Evolutionary conservation across 2,888 invertebrate species (phyloP), one percentile per base, ranked within the genome.

Genomic region (Calameuta filiformis): DNA sequence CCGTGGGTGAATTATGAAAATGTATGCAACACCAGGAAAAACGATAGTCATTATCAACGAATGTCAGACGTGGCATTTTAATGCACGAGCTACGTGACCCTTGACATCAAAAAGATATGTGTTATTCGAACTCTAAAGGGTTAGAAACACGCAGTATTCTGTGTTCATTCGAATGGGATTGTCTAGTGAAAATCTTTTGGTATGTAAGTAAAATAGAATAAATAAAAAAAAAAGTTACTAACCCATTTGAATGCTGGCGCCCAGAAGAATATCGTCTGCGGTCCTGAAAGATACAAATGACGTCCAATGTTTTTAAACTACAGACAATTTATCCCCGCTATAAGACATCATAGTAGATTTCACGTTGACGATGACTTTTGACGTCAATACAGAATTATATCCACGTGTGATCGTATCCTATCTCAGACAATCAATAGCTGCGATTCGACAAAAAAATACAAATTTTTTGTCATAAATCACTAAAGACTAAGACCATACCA

Each of bases 231-330:
- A 12, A 35, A 35, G 77, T 81, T 82, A 93, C 94, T 94, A 94
- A 98, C 98, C 99, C 99, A 99, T 95, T 99, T 99, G 89, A 98
- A 96, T 34, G 95, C 94, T 81, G 99, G 99, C 68, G 99, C 98
- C 99, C 99, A 99, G 93, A 99, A 99, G 93, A 98, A 98, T 80
- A 99, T 95, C 3, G 99, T 99, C 93, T 99, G 98, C 12, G 99
- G 99, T 90, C 99, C 99, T 98, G 92, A 73, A 93, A 93, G 81
- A 81, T 77, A 80, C 83, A 83, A 80, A 82, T 75, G 23, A 33
- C 34, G 23, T 56, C 23, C 23, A 56, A 56, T 56, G 23, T 2
- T 56, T 23, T 56, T 56, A 15, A 56, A 9, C 6, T 23, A 56
- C 9, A 9, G 23, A 56, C 56, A 23, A 23, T 56, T 56, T 23